phyloP scores from a whole-genome alignment of 2,113 vertebrate genomes.

The Xiphias gladius region DNA sequence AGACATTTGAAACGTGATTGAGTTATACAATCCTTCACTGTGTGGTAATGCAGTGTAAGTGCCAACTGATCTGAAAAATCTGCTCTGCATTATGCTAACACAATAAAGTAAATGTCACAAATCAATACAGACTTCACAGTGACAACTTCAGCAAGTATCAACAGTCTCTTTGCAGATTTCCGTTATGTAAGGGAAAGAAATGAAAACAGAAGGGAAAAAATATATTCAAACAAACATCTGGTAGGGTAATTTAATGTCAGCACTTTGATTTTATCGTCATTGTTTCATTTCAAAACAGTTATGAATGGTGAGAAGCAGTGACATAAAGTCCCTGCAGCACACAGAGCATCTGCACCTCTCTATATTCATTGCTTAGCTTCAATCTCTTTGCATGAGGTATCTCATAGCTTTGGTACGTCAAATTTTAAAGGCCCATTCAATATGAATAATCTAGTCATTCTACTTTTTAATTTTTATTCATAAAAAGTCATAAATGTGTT shows the following conservation, averaged over 20 bases:
- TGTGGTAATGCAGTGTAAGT: background rate
- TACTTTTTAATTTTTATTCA: conserved; percentile 13
- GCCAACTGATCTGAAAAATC: background rate
- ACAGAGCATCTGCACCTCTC: background rate
- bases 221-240: background rate
- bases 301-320: background rate
- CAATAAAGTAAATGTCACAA: background rate
- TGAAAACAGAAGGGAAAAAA: background rate
- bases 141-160: background rate
- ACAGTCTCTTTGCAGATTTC: background rate
- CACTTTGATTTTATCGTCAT: background rate
- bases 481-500: conserved; percentile 22
- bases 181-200: background rate
- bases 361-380: background rate
- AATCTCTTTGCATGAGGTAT: background rate
- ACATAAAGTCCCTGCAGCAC: background rate
- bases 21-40: background rate
- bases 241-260: background rate
- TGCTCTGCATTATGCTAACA: background rate
- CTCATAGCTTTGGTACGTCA: background rate
- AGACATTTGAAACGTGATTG: background rate
- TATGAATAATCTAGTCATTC: background rate
- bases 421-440: background rate
- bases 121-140: background rate
- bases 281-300: background rate